Conservation (phyloP, 2,888 invertebrate species). For the Mythimna vitellina region DNA sequence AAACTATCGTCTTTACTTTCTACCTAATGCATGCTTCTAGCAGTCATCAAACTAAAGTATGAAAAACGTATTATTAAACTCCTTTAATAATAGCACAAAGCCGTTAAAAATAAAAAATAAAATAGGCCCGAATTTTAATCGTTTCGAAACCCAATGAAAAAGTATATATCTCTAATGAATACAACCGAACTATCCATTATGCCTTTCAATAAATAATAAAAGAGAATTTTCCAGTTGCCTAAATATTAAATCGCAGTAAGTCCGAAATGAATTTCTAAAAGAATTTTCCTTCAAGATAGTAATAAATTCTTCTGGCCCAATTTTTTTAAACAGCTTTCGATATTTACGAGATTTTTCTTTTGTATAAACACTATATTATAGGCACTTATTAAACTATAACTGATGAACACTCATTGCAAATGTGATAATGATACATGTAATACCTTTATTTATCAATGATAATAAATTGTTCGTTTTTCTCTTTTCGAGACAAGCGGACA, state of each 20-base stretch:
- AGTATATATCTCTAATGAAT: too few species aligned
- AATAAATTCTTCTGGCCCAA: too few species aligned
- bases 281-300: neutral
- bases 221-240: neutral
- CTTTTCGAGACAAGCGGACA: slow-evolving; percentile 4
- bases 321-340: neutral
- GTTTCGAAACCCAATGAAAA: too few species aligned
- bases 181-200: too few species aligned
- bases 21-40: neutral
- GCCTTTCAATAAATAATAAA: neutral
- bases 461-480: slow-evolving; percentile 3
- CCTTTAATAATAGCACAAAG: too few species aligned
- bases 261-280: neutral
- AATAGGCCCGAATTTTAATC: too few species aligned
- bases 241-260: neutral
- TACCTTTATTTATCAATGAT: slow-evolving; percentile 7
- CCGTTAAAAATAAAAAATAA: too few species aligned
- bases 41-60: neutral
- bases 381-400: neutral
- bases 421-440: slow-evolving; percentile 1
- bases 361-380: neutral
- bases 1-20: too few species aligned
- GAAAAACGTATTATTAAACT: neutral
- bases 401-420: neutral
- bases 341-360: neutral